phyloP scores from a whole-genome alignment of 2,113 vertebrate species.

The Carlito syrichta region DNA sequence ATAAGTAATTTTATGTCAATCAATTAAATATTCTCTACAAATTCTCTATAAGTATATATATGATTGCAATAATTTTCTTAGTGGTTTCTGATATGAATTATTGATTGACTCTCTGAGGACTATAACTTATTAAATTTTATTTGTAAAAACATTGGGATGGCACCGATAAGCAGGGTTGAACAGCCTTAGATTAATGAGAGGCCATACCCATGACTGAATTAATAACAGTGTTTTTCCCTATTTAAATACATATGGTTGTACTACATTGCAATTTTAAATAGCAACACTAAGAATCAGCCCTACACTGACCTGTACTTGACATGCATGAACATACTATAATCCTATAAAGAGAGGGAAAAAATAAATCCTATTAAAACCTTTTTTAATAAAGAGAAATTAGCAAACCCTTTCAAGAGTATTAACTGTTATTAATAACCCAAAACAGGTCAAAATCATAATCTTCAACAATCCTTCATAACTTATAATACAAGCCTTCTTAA shows the following conservation, averaged over 20 bases:
- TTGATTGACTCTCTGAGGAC: not conserved
- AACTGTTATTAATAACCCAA: not conserved
- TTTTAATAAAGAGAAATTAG: slow-evolving; percentile 25
- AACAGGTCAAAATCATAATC: not conserved
- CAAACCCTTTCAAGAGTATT: not conserved
- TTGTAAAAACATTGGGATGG: not conserved
- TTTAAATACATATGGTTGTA: not conserved
- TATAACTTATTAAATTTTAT: not conserved
- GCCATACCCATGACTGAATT: not conserved
- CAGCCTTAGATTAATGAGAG: not conserved
- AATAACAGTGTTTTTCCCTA: not conserved
- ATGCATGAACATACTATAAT: too few relatives aligned
- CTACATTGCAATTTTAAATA: not conserved
- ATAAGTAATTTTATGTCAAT: not conserved
- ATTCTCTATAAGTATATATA: not conserved
- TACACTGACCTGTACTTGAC: too few relatives aligned
- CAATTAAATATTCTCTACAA: not conserved
- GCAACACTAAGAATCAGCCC: not conserved
- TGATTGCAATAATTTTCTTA: not conserved
- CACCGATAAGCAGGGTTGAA: not conserved
- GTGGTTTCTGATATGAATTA: not conserved
- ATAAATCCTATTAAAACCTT: too few relatives aligned
- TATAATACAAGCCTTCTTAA: not conserved
- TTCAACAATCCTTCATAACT: not conserved
- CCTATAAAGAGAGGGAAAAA: too few relatives aligned